Evolutionary conservation across 2,797 vertebrate species (phyloP).

Genomic region (Anableps anableps): DNA sequence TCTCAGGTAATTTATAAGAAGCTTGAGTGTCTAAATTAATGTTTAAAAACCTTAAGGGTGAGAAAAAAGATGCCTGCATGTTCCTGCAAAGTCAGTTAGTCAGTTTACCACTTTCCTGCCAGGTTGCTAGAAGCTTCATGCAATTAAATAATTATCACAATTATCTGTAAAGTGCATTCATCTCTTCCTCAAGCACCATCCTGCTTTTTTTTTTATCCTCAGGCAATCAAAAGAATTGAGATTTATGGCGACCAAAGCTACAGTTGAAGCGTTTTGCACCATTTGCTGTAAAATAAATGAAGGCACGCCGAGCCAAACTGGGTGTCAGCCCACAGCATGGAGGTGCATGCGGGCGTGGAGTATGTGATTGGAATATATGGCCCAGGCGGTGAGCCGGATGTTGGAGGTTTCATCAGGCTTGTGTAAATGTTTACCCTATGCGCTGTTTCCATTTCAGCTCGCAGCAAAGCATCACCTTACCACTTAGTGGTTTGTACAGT

Average conservation of each 20-base stretch:
- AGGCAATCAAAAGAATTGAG: slow-evolving; percentile 26
- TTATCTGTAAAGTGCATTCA: slow-evolving; percentile 36
- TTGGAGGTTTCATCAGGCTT: slow-evolving; percentile 70
- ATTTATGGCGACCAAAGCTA: slow-evolving; percentile 44
- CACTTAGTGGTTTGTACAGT: slow-evolving; percentile 61
- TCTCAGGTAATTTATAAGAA: slow-evolving; percentile 42
- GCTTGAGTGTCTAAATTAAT: slow-evolving; percentile 58
- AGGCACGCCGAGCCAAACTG: slow-evolving; percentile 38
- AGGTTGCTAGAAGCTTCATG: slow-evolving; percentile 58
- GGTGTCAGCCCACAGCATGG: slow-evolving; percentile 51
- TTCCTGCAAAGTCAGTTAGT: slow-evolving; percentile 48
- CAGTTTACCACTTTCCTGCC: slow-evolving; percentile 54
- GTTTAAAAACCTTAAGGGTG: slow-evolving; percentile 47
- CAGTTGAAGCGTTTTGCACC: slow-evolving; percentile 54
- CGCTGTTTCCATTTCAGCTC: slow-evolving; percentile 74
- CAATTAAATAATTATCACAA: slow-evolving; percentile 76
- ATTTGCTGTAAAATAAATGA: slow-evolving; percentile 65
- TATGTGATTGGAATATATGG: slow-evolving; percentile 75
- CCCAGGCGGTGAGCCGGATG: slow-evolving; percentile 55
- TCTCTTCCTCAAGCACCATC: slow-evolving; percentile 1
- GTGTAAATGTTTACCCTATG: slow-evolving; percentile 79
- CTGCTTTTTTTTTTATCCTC: slow-evolving; percentile 18
- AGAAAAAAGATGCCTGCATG: slow-evolving; percentile 39
- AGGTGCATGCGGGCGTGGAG: slow-evolving; percentile 46
- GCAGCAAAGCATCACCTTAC: slow-evolving; percentile 62